phyloP scores from a whole-genome alignment of 2,888 invertebrate genomes.

The Deroplatys truncata region DNA sequence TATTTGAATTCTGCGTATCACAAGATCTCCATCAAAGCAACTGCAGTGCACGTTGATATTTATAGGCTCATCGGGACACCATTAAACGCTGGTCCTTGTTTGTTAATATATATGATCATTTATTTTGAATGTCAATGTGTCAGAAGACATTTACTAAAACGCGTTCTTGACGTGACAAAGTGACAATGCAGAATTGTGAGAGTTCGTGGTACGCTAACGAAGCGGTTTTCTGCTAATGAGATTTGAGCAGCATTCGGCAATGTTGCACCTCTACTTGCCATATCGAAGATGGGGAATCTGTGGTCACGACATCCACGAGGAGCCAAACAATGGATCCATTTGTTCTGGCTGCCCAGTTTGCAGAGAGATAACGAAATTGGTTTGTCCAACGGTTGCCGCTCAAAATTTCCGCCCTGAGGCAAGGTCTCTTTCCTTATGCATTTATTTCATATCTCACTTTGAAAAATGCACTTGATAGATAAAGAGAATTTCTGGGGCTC shows the following conservation, averaged over 20 bases:
- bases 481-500: too few species aligned
- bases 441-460: not conserved
- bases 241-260: not conserved
- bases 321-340: not conserved
- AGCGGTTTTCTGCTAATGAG: not conserved
- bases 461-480: not conserved
- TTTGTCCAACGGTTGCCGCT: not conserved
- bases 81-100: too few species aligned
- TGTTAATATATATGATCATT: not conserved
- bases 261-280: not conserved
- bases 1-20: too few species aligned
- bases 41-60: too few species aligned
- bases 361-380: not conserved
- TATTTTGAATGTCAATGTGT: not conserved
- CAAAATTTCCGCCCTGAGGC: not conserved
- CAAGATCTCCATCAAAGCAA: too few species aligned
- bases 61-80: too few species aligned
- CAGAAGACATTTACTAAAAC: not conserved
- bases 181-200: not conserved
- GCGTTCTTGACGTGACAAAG: not conserved
- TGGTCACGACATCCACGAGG: not conserved
- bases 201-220: not conserved
- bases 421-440: not conserved
- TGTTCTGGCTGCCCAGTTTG: not conserved
- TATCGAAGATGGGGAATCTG: not conserved